Evolutionary conservation across 2,888 invertebrate species (phyloP), one percentile per base, ranked within the genome.

Genomic region (Sphecodes monilicornis): DNA sequence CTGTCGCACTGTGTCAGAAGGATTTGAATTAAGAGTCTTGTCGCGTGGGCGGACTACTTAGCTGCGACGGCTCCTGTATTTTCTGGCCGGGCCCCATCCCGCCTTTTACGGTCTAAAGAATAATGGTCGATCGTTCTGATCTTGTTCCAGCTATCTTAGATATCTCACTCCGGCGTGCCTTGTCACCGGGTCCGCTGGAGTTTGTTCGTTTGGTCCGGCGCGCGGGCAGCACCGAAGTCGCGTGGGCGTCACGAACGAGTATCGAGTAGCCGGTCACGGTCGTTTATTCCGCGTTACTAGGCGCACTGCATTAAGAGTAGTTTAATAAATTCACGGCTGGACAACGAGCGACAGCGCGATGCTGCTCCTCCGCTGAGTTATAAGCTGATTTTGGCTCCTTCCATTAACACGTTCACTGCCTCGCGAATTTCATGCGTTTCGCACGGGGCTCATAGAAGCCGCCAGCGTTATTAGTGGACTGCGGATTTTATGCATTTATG

Each of bases 41-140:
- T 29, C 57, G 86, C 88, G 91, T 91, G 88, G 90, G 90, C 86
- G 91, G 88, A 91, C 87, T 89, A 90, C 87, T 91, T 91, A 91
- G 85, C 85, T 76, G 74, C 54, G 75, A 86, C 82, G 79, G 91
- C 92, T 92, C 86, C 91, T 85, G 91, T 91, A 90, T 88, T 88
- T 88, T 70, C 73, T 82, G 79, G 72, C 85, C 57, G 54, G 57
- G 85, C 75, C 54, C 79, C 85, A 79, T 87, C 87, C 66, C 68
- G 68, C 86, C 90, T 89, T 91, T 86, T 89, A 91, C 80, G 88
- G 90, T 69, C 76, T 89, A 88, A 84, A 86, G 85, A 91, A 90
- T 91, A 86, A 90, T 80, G 84, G 78, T 72, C 72, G 80, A 82
- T 82, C 69, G 73, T 26, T 26, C 72, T 57, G 88, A 90, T 86